Percentiles rank a stretch among this genome's conserved stretches.
Conservation (phyloP, 2,797 vertebrate genomes). For the Leontocebus nigricollis region DNA sequence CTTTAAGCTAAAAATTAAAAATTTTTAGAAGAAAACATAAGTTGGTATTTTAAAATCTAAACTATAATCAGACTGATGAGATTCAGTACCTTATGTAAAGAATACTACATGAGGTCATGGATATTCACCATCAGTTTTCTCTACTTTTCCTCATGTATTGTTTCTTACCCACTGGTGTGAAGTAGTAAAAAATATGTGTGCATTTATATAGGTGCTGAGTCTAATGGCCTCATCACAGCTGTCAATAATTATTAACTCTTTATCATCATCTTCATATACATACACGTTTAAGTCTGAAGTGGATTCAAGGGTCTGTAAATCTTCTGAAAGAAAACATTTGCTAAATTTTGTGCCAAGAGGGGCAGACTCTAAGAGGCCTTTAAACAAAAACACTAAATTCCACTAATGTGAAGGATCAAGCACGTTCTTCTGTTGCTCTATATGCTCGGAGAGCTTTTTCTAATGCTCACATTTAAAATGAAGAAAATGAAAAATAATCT, state of each 20-base stretch:
- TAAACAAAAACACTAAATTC: neutral
- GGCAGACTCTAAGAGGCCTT: neutral
- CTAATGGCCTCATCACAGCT: neutral
- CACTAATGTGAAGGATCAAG: neutral
- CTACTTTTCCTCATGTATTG: neutral
- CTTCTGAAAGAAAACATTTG: neutral
- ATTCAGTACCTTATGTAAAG: neutral
- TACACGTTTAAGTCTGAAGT: neutral
- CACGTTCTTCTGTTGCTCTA: neutral
- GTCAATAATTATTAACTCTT: neutral
- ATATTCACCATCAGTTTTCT: neutral
- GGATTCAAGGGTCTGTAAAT: neutral
- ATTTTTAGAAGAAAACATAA: neutral
- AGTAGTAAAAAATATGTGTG: neutral
- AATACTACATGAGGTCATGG: neutral
- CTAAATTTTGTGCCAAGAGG: neutral
- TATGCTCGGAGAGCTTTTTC: neutral
- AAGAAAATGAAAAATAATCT: neutral
- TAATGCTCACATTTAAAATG: neutral
- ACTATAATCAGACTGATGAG: neutral
- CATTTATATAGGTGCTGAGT: neutral
- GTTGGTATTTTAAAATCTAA: neutral
- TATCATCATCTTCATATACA: neutral
- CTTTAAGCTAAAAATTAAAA: neutral
- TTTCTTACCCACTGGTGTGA: neutral